phyloP scores from a whole-genome alignment of 2,797 vertebrate genomes.

The Falco biarmicus region DNA sequence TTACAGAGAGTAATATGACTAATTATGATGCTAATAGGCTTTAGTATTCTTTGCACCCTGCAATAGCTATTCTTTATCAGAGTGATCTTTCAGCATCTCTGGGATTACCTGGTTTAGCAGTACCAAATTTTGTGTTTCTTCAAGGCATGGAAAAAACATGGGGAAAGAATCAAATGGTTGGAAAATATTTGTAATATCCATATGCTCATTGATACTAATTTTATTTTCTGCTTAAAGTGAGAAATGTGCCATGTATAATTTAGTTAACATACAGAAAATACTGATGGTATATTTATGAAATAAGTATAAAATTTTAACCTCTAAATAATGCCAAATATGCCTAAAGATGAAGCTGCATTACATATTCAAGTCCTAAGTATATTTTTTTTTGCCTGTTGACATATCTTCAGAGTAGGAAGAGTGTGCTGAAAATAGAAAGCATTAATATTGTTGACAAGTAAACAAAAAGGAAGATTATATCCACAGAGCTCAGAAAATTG shows the following conservation, averaged over 20 bases:
- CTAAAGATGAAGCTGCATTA: conserved; percentile 9
- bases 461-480: conserved; percentile 61
- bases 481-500: conserved; percentile 12
- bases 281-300: background rate
- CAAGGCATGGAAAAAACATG: background rate
- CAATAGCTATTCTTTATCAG: background rate
- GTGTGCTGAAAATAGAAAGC: conserved; percentile 50
- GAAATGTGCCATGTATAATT: background rate
- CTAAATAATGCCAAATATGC: background rate
- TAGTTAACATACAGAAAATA: background rate
- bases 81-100: background rate
- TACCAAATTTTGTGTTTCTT: background rate
- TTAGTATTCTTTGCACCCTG: background rate
- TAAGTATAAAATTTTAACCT: background rate
- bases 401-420: conserved; percentile 30
- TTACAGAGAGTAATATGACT: background rate
- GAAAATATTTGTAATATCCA: background rate
- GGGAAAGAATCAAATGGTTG: background rate
- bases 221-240: background rate
- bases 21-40: background rate
- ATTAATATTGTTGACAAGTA: conserved; percentile 64
- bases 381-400: conserved; percentile 1
- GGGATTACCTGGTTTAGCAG: background rate
- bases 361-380: background rate
- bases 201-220: background rate